A percentile compares a stretch with the other conserved stretches of the same genome.
Evolutionary conservation across 2,888 invertebrate species (phyloP).

Genomic region (Brachypterus glaber): DNA sequence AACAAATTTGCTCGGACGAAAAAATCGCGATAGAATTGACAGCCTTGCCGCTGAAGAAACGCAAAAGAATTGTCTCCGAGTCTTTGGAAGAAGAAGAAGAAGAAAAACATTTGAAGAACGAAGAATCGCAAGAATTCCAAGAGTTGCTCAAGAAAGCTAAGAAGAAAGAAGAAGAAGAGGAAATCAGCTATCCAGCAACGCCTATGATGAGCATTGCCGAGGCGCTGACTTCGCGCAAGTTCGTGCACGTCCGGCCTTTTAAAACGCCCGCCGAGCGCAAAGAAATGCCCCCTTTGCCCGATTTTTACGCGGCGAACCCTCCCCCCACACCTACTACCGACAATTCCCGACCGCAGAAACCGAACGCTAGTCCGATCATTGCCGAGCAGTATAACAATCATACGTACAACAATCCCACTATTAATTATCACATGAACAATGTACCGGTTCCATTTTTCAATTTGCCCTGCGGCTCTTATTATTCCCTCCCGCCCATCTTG

Average conservation of each 20-base stretch:
- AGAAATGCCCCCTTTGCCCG: constrained; percentile 32
- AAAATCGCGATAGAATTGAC: constrained; percentile 27
- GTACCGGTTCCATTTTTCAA: constrained; percentile 24
- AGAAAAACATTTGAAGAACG: constrained; percentile 16
- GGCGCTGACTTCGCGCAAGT: constrained; percentile 23
- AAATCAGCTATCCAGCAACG: constrained; percentile 37
- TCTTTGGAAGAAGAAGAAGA: constrained; percentile 11
- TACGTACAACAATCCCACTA: constrained; percentile 34
- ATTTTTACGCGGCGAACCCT: no score
- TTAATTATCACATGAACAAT: constrained; percentile 33
- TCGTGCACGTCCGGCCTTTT: constrained; percentile 24
- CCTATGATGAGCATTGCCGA: constrained; percentile 39
- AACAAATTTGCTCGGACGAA: constrained; percentile 15
- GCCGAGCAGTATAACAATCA: constrained; percentile 33
- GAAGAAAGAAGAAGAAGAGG: constrained; percentile 20
- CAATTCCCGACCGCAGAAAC: no score
- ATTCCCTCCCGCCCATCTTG: constrained; percentile 22
- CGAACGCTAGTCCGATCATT: no score
- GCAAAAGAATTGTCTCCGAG: constrained; percentile 27
- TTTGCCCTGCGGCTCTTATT: constrained; percentile 22
- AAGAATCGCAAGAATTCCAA: constrained; percentile 19
- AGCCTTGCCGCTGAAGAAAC: constrained; percentile 33
- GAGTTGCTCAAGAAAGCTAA: constrained; percentile 10
- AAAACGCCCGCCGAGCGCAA: constrained; percentile 37
- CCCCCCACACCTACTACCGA: constrained; percentile 5